Evolutionary conservation across 2,888 invertebrate species (phyloP).

Genomic region (Limnephilus marmoratus): DNA sequence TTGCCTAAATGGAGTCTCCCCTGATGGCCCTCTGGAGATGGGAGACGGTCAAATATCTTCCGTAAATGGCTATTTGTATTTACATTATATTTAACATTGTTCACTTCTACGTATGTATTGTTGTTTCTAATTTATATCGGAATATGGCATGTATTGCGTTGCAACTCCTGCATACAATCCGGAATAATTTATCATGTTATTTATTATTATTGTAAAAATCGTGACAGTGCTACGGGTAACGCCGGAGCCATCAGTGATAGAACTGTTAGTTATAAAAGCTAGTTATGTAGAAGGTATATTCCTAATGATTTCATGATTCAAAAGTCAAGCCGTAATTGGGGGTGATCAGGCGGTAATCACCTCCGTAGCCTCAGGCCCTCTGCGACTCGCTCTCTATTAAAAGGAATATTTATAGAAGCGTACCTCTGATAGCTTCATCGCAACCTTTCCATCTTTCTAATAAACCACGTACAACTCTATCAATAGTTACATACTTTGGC

Average conservation of each 20-base stretch:
- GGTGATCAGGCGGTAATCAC: not conserved
- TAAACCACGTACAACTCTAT: not conserved
- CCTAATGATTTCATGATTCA: not conserved
- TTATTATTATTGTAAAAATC: not conserved
- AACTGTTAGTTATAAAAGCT: not conserved
- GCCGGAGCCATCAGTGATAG: not conserved
- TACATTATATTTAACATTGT: too few species aligned
- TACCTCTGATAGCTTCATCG: not conserved
- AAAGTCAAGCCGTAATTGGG: not conserved
- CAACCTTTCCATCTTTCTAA: not conserved
- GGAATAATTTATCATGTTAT: too few species aligned
- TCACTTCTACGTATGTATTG: too few species aligned
- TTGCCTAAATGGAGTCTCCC: too few species aligned
- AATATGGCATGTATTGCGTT: too few species aligned
- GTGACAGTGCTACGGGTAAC: not conserved
- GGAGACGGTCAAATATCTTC: too few species aligned
- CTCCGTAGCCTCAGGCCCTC: not conserved
- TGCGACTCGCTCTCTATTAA: not conserved
- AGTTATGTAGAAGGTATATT: not conserved
- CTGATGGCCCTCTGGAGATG: too few species aligned
- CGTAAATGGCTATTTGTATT: too few species aligned
- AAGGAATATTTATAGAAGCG: not conserved
- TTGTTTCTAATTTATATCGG: too few species aligned
- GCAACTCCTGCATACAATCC: too few species aligned
- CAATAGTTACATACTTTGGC: too few species aligned